Conservation (phyloP, 1,140 invertebrate species). For the Drosophila busckii region DNA sequence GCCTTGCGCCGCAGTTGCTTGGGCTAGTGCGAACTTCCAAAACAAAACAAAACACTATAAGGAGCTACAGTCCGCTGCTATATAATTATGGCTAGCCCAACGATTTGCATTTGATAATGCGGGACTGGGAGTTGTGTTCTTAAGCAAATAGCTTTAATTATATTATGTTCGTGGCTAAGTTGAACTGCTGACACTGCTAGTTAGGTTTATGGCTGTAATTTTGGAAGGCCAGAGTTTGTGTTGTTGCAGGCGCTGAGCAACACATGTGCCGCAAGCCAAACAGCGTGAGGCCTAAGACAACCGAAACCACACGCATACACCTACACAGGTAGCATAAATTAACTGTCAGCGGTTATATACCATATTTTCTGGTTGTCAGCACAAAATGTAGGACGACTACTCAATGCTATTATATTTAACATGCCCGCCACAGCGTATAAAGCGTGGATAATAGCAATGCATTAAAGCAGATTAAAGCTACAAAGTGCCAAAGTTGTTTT, state of each 20-base stretch:
- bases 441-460: conserved; percentile 41
- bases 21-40: no score
- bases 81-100: conserved; percentile 20
- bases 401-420: no score
- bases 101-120: conserved; percentile 30
- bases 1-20: no score
- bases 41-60: no score
- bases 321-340: conserved; percentile 23
- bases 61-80: conserved; percentile 1
- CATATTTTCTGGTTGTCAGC: conserved; percentile 15
- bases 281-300: conserved; percentile 5
- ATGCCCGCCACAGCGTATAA: conserved; percentile 17
- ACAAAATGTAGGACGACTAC: not conserved
- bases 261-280: conserved; percentile 31
- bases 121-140: conserved; percentile 10
- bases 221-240: conserved; percentile 31
- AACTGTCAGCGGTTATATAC: conserved; percentile 37
- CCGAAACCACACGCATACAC: conserved; percentile 22
- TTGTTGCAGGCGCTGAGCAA: conserved; percentile 4
- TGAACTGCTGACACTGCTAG: conserved; percentile 40
- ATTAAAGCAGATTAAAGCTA: conserved; percentile 57
- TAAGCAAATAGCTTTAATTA: conserved; percentile 34
- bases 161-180: conserved; percentile 21
- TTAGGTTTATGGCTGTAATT: conserved; percentile 38
- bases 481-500: conserved; percentile 17